phyloP scores from a whole-genome alignment of 2,113 vertebrate genomes.

The Mirza zaza region DNA sequence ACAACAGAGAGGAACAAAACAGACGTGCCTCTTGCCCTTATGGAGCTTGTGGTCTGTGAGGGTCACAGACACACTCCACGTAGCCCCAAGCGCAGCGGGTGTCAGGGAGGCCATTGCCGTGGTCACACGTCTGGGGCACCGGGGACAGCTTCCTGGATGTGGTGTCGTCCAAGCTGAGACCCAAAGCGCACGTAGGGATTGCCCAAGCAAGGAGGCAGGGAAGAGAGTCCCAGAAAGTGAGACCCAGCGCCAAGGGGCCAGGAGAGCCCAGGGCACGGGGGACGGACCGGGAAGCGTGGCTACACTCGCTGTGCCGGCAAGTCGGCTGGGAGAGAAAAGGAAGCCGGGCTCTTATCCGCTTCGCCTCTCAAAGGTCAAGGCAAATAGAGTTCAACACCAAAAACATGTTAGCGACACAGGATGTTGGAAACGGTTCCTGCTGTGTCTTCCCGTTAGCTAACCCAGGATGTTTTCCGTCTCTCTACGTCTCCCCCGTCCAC shows the following conservation, averaged over 20 bases:
- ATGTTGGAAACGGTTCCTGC: not conserved
- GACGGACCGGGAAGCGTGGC: too few species aligned
- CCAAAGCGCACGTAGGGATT: not conserved
- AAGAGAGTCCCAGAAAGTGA: not conserved
- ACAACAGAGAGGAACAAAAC: not conserved
- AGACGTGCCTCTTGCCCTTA: too few species aligned
- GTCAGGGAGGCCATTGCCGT: fast-evolving
- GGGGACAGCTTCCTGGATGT: fast-evolving
- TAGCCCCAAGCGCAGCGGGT: fast-evolving
- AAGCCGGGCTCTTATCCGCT: not conserved
- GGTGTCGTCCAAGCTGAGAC: not conserved
- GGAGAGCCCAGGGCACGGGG: not conserved
- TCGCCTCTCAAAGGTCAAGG: not conserved
- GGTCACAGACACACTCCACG: not conserved
- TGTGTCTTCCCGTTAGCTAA: not conserved
- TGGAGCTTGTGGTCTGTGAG: not conserved
- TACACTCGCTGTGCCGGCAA: not conserved
- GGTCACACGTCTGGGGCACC: not conserved
- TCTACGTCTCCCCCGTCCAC: not conserved
- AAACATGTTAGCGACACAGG: not conserved
- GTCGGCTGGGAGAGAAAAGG: not conserved
- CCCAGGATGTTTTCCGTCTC: not conserved
- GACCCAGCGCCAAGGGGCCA: not conserved
- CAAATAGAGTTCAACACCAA: not conserved
- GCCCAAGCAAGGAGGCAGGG: not conserved